phyloP scores from a whole-genome alignment of 2,888 invertebrate species.

The Sminthurinus aureus region DNA sequence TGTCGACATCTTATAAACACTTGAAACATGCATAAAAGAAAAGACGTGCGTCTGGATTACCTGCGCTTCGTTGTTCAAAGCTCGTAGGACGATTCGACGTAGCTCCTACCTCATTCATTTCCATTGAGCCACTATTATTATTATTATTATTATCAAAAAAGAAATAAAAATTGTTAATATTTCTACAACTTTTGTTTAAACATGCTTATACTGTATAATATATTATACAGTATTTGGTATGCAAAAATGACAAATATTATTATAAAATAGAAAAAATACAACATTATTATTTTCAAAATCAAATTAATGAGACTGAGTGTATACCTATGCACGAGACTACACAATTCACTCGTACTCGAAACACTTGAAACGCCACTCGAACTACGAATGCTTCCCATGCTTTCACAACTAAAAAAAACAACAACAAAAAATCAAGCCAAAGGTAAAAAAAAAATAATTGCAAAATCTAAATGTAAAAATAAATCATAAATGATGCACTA shows the following conservation, averaged over 20 bases:
- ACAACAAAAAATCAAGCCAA: conserved; percentile 44
- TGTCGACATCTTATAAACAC: background rate
- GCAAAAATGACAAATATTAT: conserved; percentile 43
- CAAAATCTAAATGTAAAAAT: conserved; percentile 39
- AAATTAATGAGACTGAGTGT: too few relatives aligned
- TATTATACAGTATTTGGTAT: background rate
- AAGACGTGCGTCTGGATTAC: background rate
- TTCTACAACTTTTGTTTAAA: too few relatives aligned
- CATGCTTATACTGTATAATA: too few relatives aligned
- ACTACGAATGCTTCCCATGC: conserved; percentile 60
- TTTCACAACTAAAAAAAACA: conserved; percentile 57
- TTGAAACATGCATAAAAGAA: background rate
- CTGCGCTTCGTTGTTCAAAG: too few relatives aligned
- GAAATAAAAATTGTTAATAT: too few relatives aligned
- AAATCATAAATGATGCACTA: conserved; percentile 24
- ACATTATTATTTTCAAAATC: too few relatives aligned
- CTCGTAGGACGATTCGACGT: too few relatives aligned
- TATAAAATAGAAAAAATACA: conserved; percentile 59
- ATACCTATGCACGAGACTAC: too few relatives aligned
- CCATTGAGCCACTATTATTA: too few relatives aligned
- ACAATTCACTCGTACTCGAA: too few relatives aligned
- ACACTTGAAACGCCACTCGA: conserved; percentile 56
- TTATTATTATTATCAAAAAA: too few relatives aligned
- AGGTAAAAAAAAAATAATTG: conserved; percentile 45
- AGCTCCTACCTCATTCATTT: too few relatives aligned